Evolutionary conservation across 2,797 vertebrate species (phyloP).

Genomic region (Pipistrellus kuhlii): DNA sequence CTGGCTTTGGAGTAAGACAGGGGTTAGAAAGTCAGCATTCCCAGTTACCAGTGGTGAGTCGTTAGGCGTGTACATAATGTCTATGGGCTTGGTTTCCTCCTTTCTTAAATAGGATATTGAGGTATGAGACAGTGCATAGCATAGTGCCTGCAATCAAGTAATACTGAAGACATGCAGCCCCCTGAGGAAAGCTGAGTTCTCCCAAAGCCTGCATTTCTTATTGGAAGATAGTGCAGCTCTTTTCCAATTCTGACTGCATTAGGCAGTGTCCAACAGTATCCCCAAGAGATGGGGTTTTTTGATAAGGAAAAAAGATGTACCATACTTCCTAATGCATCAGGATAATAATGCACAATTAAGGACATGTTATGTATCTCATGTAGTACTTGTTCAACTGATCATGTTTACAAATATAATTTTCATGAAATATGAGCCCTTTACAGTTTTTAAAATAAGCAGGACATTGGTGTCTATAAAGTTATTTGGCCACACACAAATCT

Average conservation of each 20-base stretch:
- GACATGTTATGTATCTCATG: not conserved
- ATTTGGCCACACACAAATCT: not conserved
- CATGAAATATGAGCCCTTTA: not conserved
- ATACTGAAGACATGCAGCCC: not conserved
- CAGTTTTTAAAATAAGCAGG: not conserved
- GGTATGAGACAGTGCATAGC: not conserved
- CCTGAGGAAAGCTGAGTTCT: not conserved
- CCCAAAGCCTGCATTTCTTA: not conserved
- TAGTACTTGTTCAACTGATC: not conserved
- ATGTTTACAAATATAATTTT: slow-evolving; percentile 17
- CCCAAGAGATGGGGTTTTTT: not conserved
- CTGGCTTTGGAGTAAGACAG: not conserved
- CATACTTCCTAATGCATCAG: not conserved
- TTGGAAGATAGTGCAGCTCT: not conserved
- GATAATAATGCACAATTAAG: not conserved
- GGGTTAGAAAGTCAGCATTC: not conserved
- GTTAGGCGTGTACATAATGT: not conserved
- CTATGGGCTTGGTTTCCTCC: not conserved
- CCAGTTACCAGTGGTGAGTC: not conserved
- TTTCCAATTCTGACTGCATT: not conserved
- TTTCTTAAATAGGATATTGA: not conserved
- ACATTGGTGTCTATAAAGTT: not conserved
- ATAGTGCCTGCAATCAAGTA: not conserved
- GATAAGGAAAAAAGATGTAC: not conserved
- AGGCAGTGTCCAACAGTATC: not conserved